Evolutionary conservation across 2,888 invertebrate genomes (phyloP), one percentile per base, ranked within the genome.

Genomic region (Andrena praecox): DNA sequence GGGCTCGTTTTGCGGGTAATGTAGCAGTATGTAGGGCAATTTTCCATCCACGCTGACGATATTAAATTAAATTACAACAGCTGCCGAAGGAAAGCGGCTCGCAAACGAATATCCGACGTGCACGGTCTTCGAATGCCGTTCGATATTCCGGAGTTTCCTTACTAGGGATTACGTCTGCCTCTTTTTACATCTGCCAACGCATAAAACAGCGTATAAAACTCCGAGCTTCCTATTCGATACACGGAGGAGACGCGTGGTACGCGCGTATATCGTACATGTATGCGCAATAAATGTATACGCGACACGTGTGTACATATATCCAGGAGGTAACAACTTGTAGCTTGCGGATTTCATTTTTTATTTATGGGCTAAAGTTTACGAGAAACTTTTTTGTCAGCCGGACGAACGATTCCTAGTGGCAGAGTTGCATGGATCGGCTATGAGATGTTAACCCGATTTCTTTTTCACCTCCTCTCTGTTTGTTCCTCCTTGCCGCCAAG

Each of bases 361-460:
- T 84, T 84, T 82, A 82, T 67, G 70, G 66, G 29, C 27, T 20
- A 12, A 76, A 72, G 50, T 82, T 79, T 77, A 64, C 71, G 80
- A 60, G 70, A 31, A 80, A 73, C 69, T 82, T 84, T 84, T 77
- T 69, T 73, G 48, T 5, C 24, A 54, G 59, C 24, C n/a, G 52
- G 48, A 35, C 29, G 64, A 69, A 68, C 71, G 62, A 72, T 54
- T 78, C 10, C 73, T 16, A 27, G 10, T 27, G 68, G n/a, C 75
- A n/a, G 29, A 48, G 16, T 27, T 20, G 50, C 20, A 35, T n/a
- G 29, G 60, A 31, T 31, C 60, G 56, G 3, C 29, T 20, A 33
- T n/a, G 20, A 35, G 50, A 69, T 69, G 71, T 64, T 81, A 75
- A 78, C 70, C 75, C 84, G 80, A 85, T 83, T 75, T 83, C 62